Evolutionary conservation across 2,113 vertebrate species (phyloP).

Genomic region (Holacanthus passer): DNA sequence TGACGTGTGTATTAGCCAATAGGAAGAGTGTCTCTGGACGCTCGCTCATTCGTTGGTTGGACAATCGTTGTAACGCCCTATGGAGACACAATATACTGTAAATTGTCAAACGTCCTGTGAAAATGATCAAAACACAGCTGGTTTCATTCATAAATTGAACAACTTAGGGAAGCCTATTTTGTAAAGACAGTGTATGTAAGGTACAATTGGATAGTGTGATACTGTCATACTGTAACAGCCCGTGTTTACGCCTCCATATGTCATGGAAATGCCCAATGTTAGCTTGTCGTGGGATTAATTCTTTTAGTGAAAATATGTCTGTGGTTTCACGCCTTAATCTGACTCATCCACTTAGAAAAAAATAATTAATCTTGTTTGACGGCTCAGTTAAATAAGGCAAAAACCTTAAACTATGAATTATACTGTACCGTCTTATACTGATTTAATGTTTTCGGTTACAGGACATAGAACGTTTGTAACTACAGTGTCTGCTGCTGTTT

Average conservation of each 20-base stretch:
- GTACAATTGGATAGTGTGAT: neutral
- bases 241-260: neutral
- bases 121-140: neutral
- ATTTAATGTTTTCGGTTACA: neutral
- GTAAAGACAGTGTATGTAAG: neutral
- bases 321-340: neutral
- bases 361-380: neutral
- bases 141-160: constrained; percentile 35
- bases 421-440: neutral
- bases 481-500: neutral
- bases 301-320: neutral
- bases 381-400: neutral
- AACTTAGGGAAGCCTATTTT: neutral
- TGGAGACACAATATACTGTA: neutral
- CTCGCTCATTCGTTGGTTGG: constrained; percentile 15
- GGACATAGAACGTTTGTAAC: neutral
- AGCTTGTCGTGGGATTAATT: neutral
- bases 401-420: neutral
- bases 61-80: neutral
- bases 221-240: neutral
- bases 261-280: neutral
- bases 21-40: neutral
- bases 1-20: constrained; percentile 66
- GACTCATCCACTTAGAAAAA: neutral
- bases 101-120: constrained; percentile 14